These are phyloP conservation scores for Bibio marci DNA, from an alignment of 2,888 invertebrate species.

Conservation along the genomic window DNA sequence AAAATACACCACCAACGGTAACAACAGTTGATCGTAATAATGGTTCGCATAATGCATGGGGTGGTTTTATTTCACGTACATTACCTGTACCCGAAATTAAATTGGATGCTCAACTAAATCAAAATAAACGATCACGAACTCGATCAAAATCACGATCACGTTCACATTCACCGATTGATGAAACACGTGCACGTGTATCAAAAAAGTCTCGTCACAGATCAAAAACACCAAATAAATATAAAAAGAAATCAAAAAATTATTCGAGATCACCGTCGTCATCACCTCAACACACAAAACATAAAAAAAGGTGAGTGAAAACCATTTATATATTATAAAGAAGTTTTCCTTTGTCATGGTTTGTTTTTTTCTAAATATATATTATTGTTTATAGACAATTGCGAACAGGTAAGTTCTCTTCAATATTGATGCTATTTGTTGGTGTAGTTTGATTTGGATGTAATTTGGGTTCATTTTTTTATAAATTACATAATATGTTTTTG, in stretches of 20 bases:
- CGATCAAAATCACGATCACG: conserved; percentile 20
- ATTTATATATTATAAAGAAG: background rate
- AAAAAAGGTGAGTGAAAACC: conserved; percentile 19
- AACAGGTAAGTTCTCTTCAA: background rate
- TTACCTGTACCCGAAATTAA: conserved; percentile 13
- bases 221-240: conserved; percentile 1
- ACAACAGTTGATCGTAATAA: conserved; percentile 36
- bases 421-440: background rate
- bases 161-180: conserved; percentile 19
- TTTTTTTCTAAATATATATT: background rate
- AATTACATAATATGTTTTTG: too few relatives aligned
- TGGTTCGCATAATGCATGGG: conserved; percentile 47
- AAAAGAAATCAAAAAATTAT: conserved; percentile 19
- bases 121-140: conserved; percentile 17
- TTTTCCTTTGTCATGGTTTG: background rate
- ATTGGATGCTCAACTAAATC: conserved; percentile 12
- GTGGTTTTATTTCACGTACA: conserved; percentile 43
- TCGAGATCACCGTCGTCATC: conserved; percentile 24
- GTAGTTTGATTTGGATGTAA: too few relatives aligned
- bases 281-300: conserved; percentile 23
- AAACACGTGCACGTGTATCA: conserved; percentile 11
- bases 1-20: conserved; percentile 25
- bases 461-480: too few relatives aligned
- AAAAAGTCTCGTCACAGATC: conserved; percentile 15
- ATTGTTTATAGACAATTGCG: background rate